Evolutionary conservation across 2,113 vertebrate genomes (phyloP), one percentile per base, ranked within the genome.

Genomic region (Regulus satrapa): DNA sequence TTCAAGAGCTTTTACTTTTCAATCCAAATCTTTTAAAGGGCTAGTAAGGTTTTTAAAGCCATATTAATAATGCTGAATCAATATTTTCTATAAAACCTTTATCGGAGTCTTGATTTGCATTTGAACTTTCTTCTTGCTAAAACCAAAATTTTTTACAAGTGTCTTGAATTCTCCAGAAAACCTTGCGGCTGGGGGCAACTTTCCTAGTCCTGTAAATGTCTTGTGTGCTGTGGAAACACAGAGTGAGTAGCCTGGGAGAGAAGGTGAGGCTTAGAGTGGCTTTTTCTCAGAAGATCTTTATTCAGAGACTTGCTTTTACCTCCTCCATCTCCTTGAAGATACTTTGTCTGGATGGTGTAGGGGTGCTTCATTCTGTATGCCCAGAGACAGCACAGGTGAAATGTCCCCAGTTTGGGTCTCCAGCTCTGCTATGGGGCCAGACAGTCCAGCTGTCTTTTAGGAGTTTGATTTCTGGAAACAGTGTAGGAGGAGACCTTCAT

Each of bases 331-430:
- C 18, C 14, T 52, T 36, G 26, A 18, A 32, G 46, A 46, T 1
- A 2, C 0, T 1, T 2, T 46, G 4, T 29, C 23, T 32, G 68
- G 41, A 20, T 0, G 2, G 12, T 18, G 8, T 79, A 52, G 32
- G 7, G 7, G 2, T 63, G 21, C 17, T 55, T 1, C 2, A 8
- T 55, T 41, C 26, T 28, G 2, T 5, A 6, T 2, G 3, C 38
- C 56, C 34, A 59, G 43, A 62, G 48, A 49, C 4, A 58, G 8
- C 43, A n/a, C 2, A 21, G 40, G 29, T 8, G 3, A 62, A 14
- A 14, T 52, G 34, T 18, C 21, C 14, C 31, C 54, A 43, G 1
- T 43, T 79, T 54, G 55, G 10, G 12, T 58, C 32, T 86, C 34
- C 59, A 84, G 59, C 23, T 73, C 63, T 66, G 18, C 18, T 12